A percentile compares a stretch with the other conserved stretches of the same genome.
phyloP scores from a whole-genome alignment of 2,113 vertebrate species.

The Anguilla japonica region DNA sequence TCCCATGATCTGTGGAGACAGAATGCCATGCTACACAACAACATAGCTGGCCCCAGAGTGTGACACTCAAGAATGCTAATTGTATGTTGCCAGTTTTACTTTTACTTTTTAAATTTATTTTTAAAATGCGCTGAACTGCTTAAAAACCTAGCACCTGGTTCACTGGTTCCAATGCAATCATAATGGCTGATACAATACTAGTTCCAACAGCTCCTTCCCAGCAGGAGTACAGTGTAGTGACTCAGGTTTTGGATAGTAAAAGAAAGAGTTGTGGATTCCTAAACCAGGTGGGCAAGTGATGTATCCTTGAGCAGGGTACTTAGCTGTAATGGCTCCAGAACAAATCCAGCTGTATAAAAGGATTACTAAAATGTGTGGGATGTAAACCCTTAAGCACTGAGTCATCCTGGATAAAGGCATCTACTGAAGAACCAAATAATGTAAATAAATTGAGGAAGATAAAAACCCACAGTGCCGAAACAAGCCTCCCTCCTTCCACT shows the following conservation, averaged over 20 bases:
- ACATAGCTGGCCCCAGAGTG: not conserved
- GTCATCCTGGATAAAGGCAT: not conserved
- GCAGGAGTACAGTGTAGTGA: not conserved
- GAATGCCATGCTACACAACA: not conserved
- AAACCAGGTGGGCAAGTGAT: not conserved
- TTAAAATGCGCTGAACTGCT: not conserved
- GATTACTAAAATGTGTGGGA: not conserved
- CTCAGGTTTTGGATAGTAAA: not conserved
- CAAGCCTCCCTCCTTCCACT: constrained; percentile 7
- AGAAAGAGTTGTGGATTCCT: not conserved
- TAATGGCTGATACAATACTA: not conserved
- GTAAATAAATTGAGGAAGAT: not conserved
- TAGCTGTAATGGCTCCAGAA: not conserved
- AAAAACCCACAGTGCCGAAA: not conserved
- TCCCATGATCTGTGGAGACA: not conserved
- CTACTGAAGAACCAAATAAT: not conserved
- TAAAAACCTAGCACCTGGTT: not conserved
- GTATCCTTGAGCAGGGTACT: not conserved
- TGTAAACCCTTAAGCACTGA: not conserved
- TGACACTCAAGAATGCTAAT: not conserved
- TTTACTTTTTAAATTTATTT: not conserved
- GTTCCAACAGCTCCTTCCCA: not conserved
- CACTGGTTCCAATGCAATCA: not conserved
- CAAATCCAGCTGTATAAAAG: not conserved
- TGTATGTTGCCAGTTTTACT: not conserved